Evolutionary conservation across 2,113 vertebrate species (phyloP).

Genomic region (Gasterosteus aculeatus): DNA sequence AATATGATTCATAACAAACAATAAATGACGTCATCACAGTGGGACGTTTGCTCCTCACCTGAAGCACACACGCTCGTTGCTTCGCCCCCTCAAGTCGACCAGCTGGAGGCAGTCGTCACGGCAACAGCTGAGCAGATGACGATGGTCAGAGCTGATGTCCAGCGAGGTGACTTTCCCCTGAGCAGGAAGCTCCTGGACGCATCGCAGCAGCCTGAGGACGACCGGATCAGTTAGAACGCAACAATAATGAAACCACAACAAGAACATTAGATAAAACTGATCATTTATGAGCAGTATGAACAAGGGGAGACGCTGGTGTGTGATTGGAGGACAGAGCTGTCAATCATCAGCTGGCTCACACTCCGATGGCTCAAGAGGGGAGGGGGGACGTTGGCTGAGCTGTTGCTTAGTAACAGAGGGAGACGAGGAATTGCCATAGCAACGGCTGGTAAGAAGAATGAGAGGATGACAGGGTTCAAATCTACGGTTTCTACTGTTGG

Average conservation of each 20-base stretch:
- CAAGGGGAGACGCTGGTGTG: background rate
- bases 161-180: slow-evolving; percentile 88
- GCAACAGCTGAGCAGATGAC: slow-evolving; percentile 89
- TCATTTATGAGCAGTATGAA: background rate
- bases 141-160: slow-evolving; percentile 83
- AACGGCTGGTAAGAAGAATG: background rate
- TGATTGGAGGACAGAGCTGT: slow-evolving; percentile 27
- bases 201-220: slow-evolving; percentile 74
- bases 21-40: rapidly evolving
- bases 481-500: too few species aligned
- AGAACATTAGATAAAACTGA: background rate
- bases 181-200: slow-evolving; percentile 82
- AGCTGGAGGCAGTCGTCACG: slow-evolving; percentile 87
- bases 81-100: slow-evolving; percentile 84
- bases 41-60: slow-evolving; percentile 69
- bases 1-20: too few species aligned
- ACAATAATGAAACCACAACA: too few species aligned
- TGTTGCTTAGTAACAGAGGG: slow-evolving; percentile 61
- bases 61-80: slow-evolving; percentile 79
- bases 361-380: too few species aligned
- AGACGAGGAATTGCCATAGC: slow-evolving; percentile 9
- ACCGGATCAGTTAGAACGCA: too few species aligned
- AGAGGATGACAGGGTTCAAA: background rate
- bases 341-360: slow-evolving; percentile 23
- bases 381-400: background rate